A percentile compares a stretch with the other conserved stretches of the same genome.
These are phyloP conservation scores for Drosophila pachea DNA, from an alignment of 1,140 invertebrate genomes.

Conservation along the genomic window DNA sequence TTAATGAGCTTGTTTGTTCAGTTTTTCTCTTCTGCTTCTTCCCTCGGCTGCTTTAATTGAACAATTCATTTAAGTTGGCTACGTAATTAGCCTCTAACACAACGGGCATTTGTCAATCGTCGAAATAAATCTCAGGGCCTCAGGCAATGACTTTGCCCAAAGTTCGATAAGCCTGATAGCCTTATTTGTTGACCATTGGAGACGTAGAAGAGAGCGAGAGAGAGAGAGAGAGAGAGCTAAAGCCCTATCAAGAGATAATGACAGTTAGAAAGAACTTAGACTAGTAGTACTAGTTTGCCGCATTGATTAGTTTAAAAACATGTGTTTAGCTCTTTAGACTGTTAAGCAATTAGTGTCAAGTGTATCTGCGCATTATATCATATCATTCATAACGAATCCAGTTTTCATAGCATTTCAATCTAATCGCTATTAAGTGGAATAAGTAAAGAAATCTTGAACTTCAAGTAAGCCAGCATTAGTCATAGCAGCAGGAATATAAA, in stretches of 20 bases:
- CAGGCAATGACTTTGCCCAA: slow-evolving; percentile 37
- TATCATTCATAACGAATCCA: slow-evolving; percentile 4
- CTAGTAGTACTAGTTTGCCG: background rate
- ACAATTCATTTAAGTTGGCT: slow-evolving; percentile 36
- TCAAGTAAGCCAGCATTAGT: slow-evolving; percentile 1
- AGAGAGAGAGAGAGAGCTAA: background rate
- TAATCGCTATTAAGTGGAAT: slow-evolving; percentile 17
- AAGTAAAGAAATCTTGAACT: slow-evolving; percentile 1
- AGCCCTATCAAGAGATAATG: slow-evolving; percentile 14
- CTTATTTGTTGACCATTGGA: slow-evolving; percentile 25
- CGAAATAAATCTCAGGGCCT: slow-evolving; percentile 33
- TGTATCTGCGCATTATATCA: slow-evolving; percentile 6
- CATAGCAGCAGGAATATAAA: background rate
- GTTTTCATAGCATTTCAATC: slow-evolving; percentile 5
- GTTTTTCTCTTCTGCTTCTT: background rate
- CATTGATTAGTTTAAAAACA: slow-evolving; percentile 6
- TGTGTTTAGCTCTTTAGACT: slow-evolving; percentile 3
- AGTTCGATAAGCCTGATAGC: slow-evolving; percentile 30
- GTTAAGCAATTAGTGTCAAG: slow-evolving; percentile 17
- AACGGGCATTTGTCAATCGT: slow-evolving; percentile 11
- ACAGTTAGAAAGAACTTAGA: background rate
- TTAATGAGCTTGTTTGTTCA: slow-evolving; percentile 59
- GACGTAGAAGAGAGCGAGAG: background rate
- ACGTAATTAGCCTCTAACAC: slow-evolving; percentile 26
- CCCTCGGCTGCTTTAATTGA: slow-evolving; percentile 22